phyloP scores from a whole-genome alignment of 2,888 invertebrate genomes.

The Drosophila longiperda region DNA sequence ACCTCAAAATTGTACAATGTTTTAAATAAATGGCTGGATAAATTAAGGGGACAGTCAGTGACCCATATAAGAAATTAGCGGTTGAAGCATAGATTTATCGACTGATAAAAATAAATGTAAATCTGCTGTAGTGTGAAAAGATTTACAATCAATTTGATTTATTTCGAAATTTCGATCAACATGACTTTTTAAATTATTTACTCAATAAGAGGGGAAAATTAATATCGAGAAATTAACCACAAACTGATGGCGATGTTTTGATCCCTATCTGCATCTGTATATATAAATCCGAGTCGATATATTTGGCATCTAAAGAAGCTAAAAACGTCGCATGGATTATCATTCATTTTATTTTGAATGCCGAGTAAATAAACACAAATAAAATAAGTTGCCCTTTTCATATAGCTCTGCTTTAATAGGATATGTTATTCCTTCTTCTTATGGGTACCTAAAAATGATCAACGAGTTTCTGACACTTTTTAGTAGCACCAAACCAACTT shows the following conservation, averaged over 20 bases:
- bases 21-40: conserved; percentile 39
- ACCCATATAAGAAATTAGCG: neutral
- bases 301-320: neutral
- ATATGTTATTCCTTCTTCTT: neutral
- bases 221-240: neutral
- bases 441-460: neutral
- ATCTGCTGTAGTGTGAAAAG: conserved; percentile 2
- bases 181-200: neutral
- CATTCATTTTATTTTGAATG: neutral
- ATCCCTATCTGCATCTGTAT: neutral
- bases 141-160: neutral
- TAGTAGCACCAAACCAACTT: too few relatives aligned
- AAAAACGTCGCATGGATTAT: neutral
- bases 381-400: fast-evolving
- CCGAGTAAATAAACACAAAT: neutral
- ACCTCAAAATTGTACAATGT: conserved; percentile 20
- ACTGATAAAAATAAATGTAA: conserved; percentile 4
- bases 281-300: neutral
- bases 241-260: neutral
- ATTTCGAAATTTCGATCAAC: neutral
- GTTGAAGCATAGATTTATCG: neutral
- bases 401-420: neutral
- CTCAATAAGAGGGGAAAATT: neutral
- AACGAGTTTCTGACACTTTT: too few relatives aligned
- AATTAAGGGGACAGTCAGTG: conserved; percentile 3